Evolutionary conservation across 2,113 vertebrate species (phyloP).

Genomic region (Ceyx melanurus): DNA sequence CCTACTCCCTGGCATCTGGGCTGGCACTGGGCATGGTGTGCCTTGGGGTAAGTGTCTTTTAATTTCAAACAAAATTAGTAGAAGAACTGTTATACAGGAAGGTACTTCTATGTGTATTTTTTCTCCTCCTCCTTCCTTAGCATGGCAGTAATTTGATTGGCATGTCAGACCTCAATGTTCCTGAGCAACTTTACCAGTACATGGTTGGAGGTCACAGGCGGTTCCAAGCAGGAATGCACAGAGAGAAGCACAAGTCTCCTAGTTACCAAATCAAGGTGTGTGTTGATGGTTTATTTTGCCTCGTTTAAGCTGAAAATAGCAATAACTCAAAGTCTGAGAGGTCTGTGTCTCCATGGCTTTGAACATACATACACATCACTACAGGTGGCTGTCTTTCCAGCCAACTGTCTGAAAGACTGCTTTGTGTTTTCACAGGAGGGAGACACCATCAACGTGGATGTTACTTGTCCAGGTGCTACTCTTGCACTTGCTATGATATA

Average conservation of each 20-base stretch:
- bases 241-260: slow-evolving; percentile 96
- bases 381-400: neutral
- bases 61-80: neutral
- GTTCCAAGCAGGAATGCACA: slow-evolving; percentile 86
- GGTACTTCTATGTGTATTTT: neutral
- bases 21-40: slow-evolving; percentile 98
- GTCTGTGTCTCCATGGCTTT: neutral
- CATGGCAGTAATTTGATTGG: slow-evolving; percentile 97
- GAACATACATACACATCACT: accelerated
- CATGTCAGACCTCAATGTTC: slow-evolving; percentile 97
- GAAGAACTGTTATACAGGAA: neutral
- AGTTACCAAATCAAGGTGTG: slow-evolving; percentile 96
- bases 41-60: slow-evolving; percentile 85
- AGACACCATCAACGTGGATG: slow-evolving; percentile 96
- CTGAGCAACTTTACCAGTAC: slow-evolving; percentile 97
- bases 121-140: slow-evolving; percentile 60
- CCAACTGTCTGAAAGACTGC: neutral
- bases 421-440: slow-evolving; percentile 84
- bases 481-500: slow-evolving; percentile 98
- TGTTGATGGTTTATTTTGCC: neutral
- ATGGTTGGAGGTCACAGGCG: slow-evolving; percentile 97
- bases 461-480: slow-evolving; percentile 95
- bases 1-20: slow-evolving; percentile 93
- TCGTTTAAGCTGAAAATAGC: neutral
- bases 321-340: neutral